Percentiles rank a stretch among this genome's conserved stretches.
Conservation (phyloP, 2,113 vertebrate genomes). For the Ameiurus melas region DNA sequence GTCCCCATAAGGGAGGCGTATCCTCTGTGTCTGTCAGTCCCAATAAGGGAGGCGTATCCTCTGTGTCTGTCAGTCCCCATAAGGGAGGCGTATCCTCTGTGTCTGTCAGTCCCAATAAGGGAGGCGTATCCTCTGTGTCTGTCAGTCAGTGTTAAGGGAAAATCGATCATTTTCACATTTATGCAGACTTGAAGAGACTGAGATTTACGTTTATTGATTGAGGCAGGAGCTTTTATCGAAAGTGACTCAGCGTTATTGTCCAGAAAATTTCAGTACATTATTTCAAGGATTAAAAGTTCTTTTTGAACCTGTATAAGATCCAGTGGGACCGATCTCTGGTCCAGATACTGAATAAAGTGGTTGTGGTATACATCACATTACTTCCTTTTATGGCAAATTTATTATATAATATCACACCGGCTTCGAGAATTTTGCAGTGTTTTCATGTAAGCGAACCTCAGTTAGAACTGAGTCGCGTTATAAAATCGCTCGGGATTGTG, state of each 20-base stretch:
- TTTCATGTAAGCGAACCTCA: not conserved
- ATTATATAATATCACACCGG: not conserved
- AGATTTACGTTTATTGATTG: not conserved
- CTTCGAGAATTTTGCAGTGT: not conserved
- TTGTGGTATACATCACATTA: not conserved
- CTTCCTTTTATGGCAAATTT: not conserved
- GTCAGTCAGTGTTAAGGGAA: not conserved
- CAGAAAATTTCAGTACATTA: not conserved
- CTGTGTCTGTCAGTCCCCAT: no score
- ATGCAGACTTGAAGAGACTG: not conserved
- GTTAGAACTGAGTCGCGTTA: not conserved
- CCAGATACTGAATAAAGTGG: not conserved
- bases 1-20: no score
- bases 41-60: no score
- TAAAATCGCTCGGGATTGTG: not conserved
- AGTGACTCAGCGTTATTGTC: not conserved
- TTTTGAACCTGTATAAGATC: not conserved
- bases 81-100: no score
- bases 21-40: no score
- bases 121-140: no score
- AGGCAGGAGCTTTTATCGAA: not conserved
- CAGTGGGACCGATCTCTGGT: not conserved
- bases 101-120: no score
- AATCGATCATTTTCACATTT: not conserved
- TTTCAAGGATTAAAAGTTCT: not conserved